These are phyloP conservation scores for Spea bombifrons DNA, from an alignment of 2,113 vertebrate species.

Conservation along the genomic window DNA sequence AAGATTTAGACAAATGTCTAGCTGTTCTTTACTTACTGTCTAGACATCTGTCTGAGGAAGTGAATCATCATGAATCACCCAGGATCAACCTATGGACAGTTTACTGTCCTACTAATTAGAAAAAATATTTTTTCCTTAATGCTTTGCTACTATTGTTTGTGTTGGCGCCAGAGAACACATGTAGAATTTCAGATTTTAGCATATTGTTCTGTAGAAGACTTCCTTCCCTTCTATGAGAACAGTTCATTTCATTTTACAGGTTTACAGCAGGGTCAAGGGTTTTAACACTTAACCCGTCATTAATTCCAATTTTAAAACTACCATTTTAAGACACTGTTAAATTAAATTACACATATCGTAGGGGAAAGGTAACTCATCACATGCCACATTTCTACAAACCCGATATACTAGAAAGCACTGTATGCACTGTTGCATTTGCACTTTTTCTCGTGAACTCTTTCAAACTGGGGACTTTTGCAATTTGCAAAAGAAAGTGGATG, in stretches of 20 bases:
- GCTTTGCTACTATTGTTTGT: neutral
- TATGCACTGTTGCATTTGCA: no score
- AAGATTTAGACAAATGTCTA: slow-evolving; percentile 16
- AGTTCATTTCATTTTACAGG: neutral
- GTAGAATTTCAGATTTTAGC: neutral
- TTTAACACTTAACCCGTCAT: no score
- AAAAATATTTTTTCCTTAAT: neutral
- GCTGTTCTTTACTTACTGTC: slow-evolving; percentile 11
- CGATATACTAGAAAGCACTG: no score
- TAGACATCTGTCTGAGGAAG: slow-evolving; percentile 7
- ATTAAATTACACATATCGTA: no score
- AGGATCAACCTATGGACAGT: neutral
- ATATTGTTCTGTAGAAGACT: neutral
- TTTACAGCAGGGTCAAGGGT: no score
- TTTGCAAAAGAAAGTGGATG: no score
- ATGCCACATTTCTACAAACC: no score
- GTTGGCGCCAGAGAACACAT: neutral
- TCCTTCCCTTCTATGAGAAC: neutral
- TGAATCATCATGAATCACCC: slow-evolving; percentile 38
- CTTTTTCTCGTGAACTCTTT: no score
- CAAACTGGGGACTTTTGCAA: no score
- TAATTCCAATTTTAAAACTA: no score
- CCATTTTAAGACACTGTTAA: no score
- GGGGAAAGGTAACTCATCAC: no score
- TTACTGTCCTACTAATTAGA: slow-evolving; percentile 4